Conservation (phyloP, 1,140 invertebrate genomes). For the Gyrodactylus salaris region DNA sequence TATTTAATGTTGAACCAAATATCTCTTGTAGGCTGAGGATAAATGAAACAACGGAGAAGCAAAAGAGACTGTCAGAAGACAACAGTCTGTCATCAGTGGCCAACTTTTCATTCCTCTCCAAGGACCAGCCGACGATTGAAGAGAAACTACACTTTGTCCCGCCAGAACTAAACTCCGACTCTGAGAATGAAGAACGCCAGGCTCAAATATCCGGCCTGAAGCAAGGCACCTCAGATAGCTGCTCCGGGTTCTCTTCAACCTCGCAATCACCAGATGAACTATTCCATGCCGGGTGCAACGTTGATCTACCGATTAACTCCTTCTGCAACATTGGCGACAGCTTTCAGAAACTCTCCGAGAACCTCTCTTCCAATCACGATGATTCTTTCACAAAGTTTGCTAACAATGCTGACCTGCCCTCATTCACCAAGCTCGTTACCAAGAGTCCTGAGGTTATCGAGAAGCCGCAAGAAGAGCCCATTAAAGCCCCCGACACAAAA, state of each 20-base stretch:
- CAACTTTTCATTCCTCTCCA: neutral
- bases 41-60: too few relatives aligned
- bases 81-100: neutral
- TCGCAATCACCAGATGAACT: neutral
- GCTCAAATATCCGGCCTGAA: neutral
- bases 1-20: too few relatives aligned
- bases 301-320: neutral
- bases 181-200: neutral
- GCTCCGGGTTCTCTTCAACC: neutral
- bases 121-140: neutral
- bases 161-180: neutral
- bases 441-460: neutral
- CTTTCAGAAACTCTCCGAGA: neutral
- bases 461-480: neutral
- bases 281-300: neutral
- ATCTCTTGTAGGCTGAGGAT: too few relatives aligned
- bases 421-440: neutral
- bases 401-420: neutral
- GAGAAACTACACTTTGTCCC: neutral
- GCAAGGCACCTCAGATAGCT: neutral
- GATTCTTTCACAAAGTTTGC: neutral
- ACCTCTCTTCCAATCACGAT: neutral
- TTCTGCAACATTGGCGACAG: neutral
- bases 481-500: neutral
- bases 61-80: neutral